Evolutionary conservation across 2,797 vertebrate genomes (phyloP).

Genomic region (Geotrypetes seraphini): DNA sequence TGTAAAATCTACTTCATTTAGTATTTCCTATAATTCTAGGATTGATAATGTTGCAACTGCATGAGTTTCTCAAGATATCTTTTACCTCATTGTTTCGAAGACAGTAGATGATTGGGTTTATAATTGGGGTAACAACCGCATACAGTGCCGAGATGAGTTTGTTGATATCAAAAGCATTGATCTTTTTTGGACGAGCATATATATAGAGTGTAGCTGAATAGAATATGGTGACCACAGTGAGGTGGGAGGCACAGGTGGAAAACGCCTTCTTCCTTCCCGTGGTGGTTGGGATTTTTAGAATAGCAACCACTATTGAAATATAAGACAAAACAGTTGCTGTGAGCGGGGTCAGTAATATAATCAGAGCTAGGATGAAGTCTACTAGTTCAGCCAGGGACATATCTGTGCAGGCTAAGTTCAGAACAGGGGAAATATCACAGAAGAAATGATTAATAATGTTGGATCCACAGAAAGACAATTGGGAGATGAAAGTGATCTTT

Average conservation of each 20-base stretch:
- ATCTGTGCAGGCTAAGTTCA: slow-evolving; percentile 36
- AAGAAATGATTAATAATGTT: slow-evolving; percentile 42
- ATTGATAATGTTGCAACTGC: no score
- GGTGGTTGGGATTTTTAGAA: slow-evolving; percentile 25
- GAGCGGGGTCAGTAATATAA: slow-evolving; percentile 29
- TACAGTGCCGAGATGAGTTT: slow-evolving; percentile 39
- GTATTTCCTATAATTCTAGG: no score
- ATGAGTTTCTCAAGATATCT: slow-evolving; percentile 2
- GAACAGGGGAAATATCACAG: slow-evolving; percentile 38
- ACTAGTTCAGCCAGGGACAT: slow-evolving; percentile 30
- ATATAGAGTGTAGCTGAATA: slow-evolving; percentile 33
- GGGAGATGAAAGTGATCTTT: slow-evolving; percentile 33
- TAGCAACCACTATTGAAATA: slow-evolving; percentile 20
- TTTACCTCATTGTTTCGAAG: slow-evolving; percentile 34
- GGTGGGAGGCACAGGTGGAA: slow-evolving; percentile 36
- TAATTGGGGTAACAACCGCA: slow-evolving; percentile 30
- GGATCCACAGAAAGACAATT: slow-evolving; percentile 31
- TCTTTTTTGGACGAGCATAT: slow-evolving; percentile 30
- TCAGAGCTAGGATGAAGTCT: slow-evolving; percentile 33
- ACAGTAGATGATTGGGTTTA: slow-evolving; percentile 42
- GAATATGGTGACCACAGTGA: slow-evolving; percentile 36
- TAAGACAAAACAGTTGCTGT: slow-evolving; percentile 30
- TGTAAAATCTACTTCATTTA: no score
- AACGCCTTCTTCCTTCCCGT: slow-evolving; percentile 30
- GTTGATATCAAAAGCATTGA: slow-evolving; percentile 32